Percentiles rank a stretch among this genome's conserved stretches.
phyloP scores from a whole-genome alignment of 2,797 vertebrate genomes.

The Thamnophis elegans region DNA sequence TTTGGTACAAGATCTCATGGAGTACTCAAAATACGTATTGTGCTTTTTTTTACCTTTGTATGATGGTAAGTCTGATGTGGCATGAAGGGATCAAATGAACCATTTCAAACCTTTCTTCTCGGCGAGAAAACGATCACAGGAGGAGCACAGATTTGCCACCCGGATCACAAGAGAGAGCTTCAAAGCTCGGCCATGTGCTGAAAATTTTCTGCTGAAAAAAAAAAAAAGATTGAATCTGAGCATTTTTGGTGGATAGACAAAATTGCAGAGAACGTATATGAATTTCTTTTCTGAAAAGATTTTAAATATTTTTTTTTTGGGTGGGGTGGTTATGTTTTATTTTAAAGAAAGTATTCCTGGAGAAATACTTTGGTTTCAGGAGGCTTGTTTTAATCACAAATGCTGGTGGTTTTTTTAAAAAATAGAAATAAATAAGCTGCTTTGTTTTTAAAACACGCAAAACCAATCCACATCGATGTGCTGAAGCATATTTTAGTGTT shows the following conservation, averaged over 20 bases:
- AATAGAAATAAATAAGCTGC: conserved; percentile 32
- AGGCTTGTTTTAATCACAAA: conserved; percentile 45
- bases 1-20: conserved; percentile 54
- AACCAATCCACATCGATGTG: conserved; percentile 20
- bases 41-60: conserved; percentile 30
- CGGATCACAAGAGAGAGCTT: neutral
- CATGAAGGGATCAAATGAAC: neutral
- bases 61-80: conserved; percentile 16
- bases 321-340: neutral
- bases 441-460: conserved; percentile 15
- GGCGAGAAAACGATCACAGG: neutral
- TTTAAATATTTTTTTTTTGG: conserved; percentile 13
- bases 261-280: neutral
- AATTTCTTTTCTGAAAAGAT: conserved; percentile 16
- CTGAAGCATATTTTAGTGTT: conserved; percentile 33
- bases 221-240: neutral
- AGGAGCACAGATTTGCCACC: neutral
- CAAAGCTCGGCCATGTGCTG: neutral
- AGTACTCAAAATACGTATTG: conserved; percentile 34
- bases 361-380: conserved; percentile 47
- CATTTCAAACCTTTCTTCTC: conserved; percentile 9
- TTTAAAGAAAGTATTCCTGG: conserved; percentile 13
- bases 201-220: conserved; percentile 12
- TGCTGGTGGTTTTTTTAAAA: neutral
- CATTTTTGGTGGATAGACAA: neutral